Percentiles rank a stretch among this genome's conserved stretches.
Evolutionary conservation across 2,888 invertebrate genomes (phyloP).

Genomic region (Miltochrista miniata): DNA sequence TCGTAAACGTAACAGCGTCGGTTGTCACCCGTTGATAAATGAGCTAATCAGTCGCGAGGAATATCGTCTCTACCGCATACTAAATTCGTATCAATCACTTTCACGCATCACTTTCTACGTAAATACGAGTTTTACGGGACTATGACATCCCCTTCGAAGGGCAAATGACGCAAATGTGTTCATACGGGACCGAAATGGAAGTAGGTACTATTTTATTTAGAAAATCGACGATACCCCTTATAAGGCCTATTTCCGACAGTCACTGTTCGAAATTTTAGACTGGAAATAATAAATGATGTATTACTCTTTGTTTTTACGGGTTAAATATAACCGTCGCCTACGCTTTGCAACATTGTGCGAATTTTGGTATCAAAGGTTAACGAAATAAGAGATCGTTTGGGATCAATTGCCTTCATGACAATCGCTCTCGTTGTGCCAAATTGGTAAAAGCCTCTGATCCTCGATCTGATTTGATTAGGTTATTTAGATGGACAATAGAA

Average conservation of each 20-base stretch:
- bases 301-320: slow-evolving; percentile 3
- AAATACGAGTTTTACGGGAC: slow-evolving; percentile 61
- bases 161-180: slow-evolving; percentile 31
- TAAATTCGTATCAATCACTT: slow-evolving; percentile 74
- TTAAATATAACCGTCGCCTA: slow-evolving; percentile 5
- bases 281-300: slow-evolving; percentile 25
- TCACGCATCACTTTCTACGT: slow-evolving; percentile 63
- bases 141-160: slow-evolving; percentile 28
- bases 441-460: too few relatives aligned
- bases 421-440: too few relatives aligned
- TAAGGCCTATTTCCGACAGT: slow-evolving; percentile 12
- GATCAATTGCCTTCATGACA: too few relatives aligned
- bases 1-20: slow-evolving; percentile 48
- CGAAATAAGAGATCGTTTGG: too few relatives aligned
- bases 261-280: slow-evolving; percentile 8
- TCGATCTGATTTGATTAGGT: too few relatives aligned
- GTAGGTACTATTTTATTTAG: slow-evolving; percentile 29
- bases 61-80: slow-evolving; percentile 41
- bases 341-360: not conserved
- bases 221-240: slow-evolving; percentile 18
- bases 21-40: slow-evolving; percentile 69
- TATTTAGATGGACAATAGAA: too few relatives aligned
- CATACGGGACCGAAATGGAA: slow-evolving; percentile 27
- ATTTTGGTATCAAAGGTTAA: not conserved
- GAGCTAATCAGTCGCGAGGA: slow-evolving; percentile 58